These are phyloP conservation scores for Hypothenemus hampei DNA, from an alignment of 1,140 invertebrate genomes.

Conservation along the genomic window DNA sequence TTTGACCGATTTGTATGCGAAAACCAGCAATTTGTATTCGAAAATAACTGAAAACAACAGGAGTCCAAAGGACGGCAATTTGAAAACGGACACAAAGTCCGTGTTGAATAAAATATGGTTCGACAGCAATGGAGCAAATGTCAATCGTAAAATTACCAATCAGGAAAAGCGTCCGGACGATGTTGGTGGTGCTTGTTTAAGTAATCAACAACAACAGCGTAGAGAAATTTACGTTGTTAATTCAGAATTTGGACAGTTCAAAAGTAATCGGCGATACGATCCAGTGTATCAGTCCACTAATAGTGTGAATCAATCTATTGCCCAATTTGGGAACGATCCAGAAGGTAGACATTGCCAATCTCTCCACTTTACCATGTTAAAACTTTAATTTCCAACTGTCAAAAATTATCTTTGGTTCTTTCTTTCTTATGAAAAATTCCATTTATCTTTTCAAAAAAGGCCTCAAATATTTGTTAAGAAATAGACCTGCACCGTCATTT, in stretches of 20 bases:
- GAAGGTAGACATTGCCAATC: neutral
- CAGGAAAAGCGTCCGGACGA: slow-evolving; percentile 25
- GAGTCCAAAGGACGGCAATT: neutral
- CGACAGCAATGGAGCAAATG: slow-evolving; percentile 34
- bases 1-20: slow-evolving; percentile 27
- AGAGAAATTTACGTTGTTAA: slow-evolving; percentile 31
- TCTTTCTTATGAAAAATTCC: no score
- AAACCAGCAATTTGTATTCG: slow-evolving; percentile 13
- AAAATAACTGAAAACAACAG: slow-evolving; percentile 24
- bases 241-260: slow-evolving; percentile 35
- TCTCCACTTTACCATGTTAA: neutral
- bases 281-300: slow-evolving; percentile 27
- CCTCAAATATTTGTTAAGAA: no score
- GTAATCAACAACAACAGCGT: neutral
- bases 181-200: no score
- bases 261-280: slow-evolving; percentile 34
- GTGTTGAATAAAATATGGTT: slow-evolving; percentile 50
- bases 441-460: no score
- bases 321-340: neutral
- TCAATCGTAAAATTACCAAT: slow-evolving; percentile 29
- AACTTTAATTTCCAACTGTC: neutral
- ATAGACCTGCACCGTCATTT: no score
- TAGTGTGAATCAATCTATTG: slow-evolving; percentile 5
- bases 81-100: slow-evolving; percentile 40
- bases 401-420: no score